These are phyloP conservation scores for Manis pentadactyla DNA, from an alignment of 2,797 vertebrate species.

Conservation along the genomic window DNA sequence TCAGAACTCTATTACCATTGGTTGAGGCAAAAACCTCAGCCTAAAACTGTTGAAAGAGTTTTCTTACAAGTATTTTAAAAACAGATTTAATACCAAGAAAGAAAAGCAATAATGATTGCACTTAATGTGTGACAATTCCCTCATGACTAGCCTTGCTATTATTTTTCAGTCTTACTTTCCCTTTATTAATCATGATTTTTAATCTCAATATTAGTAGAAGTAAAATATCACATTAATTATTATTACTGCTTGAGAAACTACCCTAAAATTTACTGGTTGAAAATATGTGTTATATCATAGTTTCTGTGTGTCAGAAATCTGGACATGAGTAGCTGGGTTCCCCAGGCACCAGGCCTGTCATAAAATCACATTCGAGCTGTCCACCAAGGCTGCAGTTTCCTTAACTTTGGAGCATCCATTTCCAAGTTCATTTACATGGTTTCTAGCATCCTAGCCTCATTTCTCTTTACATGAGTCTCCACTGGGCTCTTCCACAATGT, in stretches of 20 bases:
- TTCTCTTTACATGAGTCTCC: background rate
- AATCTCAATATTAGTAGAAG: background rate
- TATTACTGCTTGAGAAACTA: background rate
- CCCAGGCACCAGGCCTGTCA: fast-evolving
- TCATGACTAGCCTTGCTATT: background rate
- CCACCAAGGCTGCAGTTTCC: too few species aligned
- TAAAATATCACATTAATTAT: background rate
- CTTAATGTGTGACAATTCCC: background rate
- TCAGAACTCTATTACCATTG: conserved; percentile 8
- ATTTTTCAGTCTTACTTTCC: background rate
- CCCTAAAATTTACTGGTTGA: background rate
- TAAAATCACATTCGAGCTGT: background rate
- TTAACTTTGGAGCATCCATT: background rate
- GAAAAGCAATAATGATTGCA: background rate
- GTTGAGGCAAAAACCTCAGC: background rate
- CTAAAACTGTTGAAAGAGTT: background rate
- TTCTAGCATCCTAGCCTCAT: background rate
- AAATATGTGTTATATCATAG: background rate
- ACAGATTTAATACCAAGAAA: background rate
- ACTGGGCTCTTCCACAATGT: background rate
- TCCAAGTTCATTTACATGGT: background rate
- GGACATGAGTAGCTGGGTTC: background rate
- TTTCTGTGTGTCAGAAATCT: background rate
- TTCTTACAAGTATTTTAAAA: conserved; percentile 12
- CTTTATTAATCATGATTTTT: background rate